These are phyloP conservation scores for Tenthredo mesomela DNA, from an alignment of 2,888 invertebrate genomes.

Conservation along the genomic window DNA sequence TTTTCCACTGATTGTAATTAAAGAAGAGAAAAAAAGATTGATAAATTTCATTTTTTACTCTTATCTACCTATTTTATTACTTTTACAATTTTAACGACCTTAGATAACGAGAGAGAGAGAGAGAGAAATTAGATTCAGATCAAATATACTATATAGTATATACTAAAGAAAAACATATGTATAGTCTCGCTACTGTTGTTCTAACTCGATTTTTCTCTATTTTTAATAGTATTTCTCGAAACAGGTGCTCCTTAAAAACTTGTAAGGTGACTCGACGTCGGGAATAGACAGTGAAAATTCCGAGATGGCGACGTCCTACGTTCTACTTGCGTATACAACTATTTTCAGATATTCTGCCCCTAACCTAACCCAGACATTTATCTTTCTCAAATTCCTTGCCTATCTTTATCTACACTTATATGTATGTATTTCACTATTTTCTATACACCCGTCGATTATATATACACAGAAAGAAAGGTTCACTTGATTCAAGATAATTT, in stretches of 20 bases:
- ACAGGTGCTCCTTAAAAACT: conserved; percentile 42
- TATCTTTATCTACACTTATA: conserved; percentile 22
- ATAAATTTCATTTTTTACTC: not conserved
- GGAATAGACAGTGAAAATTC: conserved; percentile 48
- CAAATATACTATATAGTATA: not conserved
- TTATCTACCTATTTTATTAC: not conserved
- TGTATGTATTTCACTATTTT: conserved; percentile 1
- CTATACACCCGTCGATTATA: not conserved
- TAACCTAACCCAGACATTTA: conserved; percentile 24
- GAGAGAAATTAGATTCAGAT: not conserved
- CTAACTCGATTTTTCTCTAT: not conserved
- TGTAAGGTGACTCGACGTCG: conserved; percentile 35
- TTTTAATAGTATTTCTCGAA: not conserved
- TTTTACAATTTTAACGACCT: not conserved
- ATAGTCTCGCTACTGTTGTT: not conserved
- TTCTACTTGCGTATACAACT: conserved; percentile 33
- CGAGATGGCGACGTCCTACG: conserved; percentile 31
- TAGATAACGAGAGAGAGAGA: not conserved
- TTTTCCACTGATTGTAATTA: not conserved
- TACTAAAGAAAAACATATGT: not conserved
- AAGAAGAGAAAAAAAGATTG: not conserved
- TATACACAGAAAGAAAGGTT: too few relatives aligned
- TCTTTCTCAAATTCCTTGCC: conserved; percentile 32
- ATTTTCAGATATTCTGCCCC: conserved; percentile 39
- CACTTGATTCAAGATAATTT: too few relatives aligned